phyloP scores from a whole-genome alignment of 1,140 invertebrate genomes.

The Diuraphis noxia region DNA sequence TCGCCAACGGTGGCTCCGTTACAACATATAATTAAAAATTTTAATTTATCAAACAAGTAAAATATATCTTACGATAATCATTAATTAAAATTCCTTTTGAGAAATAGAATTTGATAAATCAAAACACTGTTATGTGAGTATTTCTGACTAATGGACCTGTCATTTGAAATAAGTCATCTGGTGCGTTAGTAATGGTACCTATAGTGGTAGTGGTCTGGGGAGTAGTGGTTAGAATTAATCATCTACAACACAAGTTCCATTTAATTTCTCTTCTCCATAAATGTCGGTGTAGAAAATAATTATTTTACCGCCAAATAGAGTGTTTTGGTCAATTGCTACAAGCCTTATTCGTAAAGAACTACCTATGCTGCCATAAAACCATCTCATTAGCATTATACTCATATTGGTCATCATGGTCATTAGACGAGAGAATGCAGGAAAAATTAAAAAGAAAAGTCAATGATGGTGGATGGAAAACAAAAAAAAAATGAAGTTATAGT shows the following conservation, averaged over 20 bases:
- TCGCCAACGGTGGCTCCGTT: too few species aligned
- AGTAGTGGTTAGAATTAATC: constrained; percentile 4
- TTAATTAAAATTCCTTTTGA: constrained; percentile 2
- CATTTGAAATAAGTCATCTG: constrained; percentile 9
- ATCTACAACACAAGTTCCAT: constrained; percentile 1
- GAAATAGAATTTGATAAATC: constrained; percentile 20
- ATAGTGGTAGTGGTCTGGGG: neutral
- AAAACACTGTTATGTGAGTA: constrained; percentile 13
- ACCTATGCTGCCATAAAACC: neutral
- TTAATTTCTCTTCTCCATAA: constrained; percentile 27
- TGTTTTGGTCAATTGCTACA: neutral
- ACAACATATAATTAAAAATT: too few species aligned
- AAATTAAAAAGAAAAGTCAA: neutral
- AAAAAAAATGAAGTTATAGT: neutral
- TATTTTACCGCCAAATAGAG: constrained; percentile 18
- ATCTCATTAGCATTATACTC: neutral
- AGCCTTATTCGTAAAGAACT: neutral
- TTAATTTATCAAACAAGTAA: neutral
- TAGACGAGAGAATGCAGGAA: neutral
- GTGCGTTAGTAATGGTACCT: neutral
- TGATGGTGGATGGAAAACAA: neutral
- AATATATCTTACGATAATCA: neutral
- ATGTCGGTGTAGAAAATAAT: neutral
- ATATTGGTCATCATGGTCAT: neutral
- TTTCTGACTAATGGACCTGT: neutral